These are phyloP conservation scores for Lagopus muta DNA, from an alignment of 2,113 vertebrate genomes.

Conservation along the genomic window DNA sequence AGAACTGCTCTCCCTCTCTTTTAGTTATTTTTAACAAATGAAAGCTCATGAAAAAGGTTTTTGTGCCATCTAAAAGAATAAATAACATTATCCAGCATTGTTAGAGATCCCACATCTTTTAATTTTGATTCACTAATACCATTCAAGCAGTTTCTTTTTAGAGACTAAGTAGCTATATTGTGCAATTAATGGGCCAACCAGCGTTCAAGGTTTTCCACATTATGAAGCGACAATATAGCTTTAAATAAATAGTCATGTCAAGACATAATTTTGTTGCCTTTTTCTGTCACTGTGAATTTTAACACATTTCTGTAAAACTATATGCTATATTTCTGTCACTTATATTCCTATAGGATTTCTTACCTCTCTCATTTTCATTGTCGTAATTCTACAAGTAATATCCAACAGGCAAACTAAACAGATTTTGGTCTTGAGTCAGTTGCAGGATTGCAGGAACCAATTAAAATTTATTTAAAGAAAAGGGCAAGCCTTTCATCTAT, in stretches of 20 bases:
- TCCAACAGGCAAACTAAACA: not conserved
- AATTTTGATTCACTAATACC: slow-evolving; percentile 39
- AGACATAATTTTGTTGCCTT: not conserved
- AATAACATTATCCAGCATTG: slow-evolving; percentile 45
- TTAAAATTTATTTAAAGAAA: slow-evolving; percentile 37
- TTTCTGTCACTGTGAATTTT: not conserved
- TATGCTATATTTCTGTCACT: not conserved
- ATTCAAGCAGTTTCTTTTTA: slow-evolving; percentile 57
- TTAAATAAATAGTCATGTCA: slow-evolving; percentile 44
- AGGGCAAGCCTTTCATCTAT: not conserved
- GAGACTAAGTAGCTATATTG: slow-evolving; percentile 30
- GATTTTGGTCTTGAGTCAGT: slow-evolving; percentile 33
- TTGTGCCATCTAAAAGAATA: slow-evolving; percentile 9
- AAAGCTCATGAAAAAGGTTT: slow-evolving; percentile 10
- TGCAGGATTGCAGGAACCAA: slow-evolving; percentile 49
- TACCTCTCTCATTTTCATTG: not conserved
- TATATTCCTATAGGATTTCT: not conserved
- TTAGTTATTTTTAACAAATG: not conserved
- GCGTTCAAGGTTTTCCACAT: slow-evolving; percentile 21
- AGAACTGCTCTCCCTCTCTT: not conserved
- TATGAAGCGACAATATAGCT: slow-evolving; percentile 12
- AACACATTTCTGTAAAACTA: not conserved
- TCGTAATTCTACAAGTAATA: not conserved
- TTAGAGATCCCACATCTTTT: slow-evolving; percentile 46
- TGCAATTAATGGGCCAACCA: slow-evolving; percentile 45